Base-by-base conservation (phyloP, 2,113 vertebrate genomes). In the Galemys pyrenaicus region DNA sequence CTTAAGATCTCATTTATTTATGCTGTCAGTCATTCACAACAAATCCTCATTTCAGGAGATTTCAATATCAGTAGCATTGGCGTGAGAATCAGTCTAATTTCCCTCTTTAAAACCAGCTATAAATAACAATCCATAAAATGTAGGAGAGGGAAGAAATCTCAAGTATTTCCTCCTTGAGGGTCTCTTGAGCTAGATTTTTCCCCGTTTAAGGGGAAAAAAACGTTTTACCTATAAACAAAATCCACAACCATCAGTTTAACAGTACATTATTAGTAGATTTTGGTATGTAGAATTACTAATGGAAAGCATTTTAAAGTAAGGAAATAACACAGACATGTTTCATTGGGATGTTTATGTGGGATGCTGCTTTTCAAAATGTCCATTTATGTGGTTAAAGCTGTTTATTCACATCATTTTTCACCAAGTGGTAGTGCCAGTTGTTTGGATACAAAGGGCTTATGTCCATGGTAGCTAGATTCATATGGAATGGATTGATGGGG, bases 1-100 rank as follows among this genome's bases (percentile, higher is more conserved):
- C 80, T 95, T 95, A 87, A 88, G 26, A 9, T 62, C 51, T 94
- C 64, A 35, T 93, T 58, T 79, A 95, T 93, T 94, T 89, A 93
- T 58, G 16, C 7, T 88, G 68, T 88, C 89, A 95, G 56, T 97
- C 87, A 95, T 41, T 51, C 62, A 92, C 16, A 84, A 92, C 54
- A 95, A 84, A 96, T 65, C 73, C 35, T 89, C 80, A 64, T 86
- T 95, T 93, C 44, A 79, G 64, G 6, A 83, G 51, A 95, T 77
- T 79, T 96, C 81, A 90, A 0, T 82, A 84, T 78, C 37, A 64
- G 28, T n/a, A 81, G 9, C 46, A 49, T 6, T 90, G 68, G 68
- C 16, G 17, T 64, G 13, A 93, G 37, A 58, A 85, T 90, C 67
- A 85, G 22, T 70, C 13, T 68, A 73, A 70, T 92, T 92, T 89